phyloP scores from a whole-genome alignment of 2,797 vertebrate species.

The Enteromius fasciolatus region DNA sequence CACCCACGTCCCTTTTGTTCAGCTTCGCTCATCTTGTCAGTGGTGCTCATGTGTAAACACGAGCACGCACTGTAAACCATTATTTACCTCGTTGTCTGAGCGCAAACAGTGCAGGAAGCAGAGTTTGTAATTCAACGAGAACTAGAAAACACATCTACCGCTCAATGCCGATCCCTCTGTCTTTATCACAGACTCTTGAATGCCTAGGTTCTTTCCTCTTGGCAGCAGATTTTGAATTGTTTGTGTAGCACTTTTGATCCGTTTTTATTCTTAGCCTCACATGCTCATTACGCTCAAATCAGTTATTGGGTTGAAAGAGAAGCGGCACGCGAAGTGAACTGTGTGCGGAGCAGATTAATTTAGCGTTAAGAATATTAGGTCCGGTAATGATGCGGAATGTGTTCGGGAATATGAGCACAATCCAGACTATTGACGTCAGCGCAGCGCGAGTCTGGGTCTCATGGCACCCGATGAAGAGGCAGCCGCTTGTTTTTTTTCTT shows the following conservation, averaged over 20 bases:
- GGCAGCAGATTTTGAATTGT: background rate
- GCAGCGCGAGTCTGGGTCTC: slow-evolving; percentile 4
- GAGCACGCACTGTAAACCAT: background rate
- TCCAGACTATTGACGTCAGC: slow-evolving; percentile 46
- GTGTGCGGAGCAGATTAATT: slow-evolving; percentile 4
- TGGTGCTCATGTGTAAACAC: background rate
- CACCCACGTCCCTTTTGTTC: background rate
- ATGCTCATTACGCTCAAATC: background rate
- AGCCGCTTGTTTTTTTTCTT: background rate
- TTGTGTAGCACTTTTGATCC: background rate
- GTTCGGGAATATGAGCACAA: slow-evolving; percentile 9
- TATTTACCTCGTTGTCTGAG: background rate
- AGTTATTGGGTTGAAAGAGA: slow-evolving; percentile 1
- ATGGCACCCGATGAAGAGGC: background rate
- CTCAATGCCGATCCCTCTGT: background rate
- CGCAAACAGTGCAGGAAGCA: background rate
- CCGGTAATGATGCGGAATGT: slow-evolving; percentile 18
- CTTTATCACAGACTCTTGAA: background rate
- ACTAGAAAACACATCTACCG: background rate
- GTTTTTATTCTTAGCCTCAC: slow-evolving; percentile 5
- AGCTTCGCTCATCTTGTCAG: background rate
- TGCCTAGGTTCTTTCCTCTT: background rate
- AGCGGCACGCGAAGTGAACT: background rate
- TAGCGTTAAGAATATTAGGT: slow-evolving; percentile 43
- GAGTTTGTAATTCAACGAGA: background rate